Evolutionary conservation across 2,888 invertebrate species (phyloP), one percentile per base, ranked within the genome.

Genomic region (Gymnoscelis rufifasciata): DNA sequence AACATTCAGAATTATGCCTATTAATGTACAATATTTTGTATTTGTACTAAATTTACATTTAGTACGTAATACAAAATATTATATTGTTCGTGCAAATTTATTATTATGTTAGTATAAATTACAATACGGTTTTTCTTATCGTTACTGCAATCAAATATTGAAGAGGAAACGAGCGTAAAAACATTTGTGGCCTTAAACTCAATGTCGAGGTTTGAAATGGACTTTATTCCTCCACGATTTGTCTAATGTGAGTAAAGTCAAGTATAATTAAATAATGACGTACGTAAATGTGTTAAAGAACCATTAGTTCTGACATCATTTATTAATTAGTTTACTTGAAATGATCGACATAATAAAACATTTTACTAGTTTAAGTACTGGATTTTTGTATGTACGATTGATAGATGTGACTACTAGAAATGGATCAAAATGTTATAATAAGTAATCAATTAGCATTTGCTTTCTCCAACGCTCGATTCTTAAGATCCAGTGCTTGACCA

Each of bases 121-220:
- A 3, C 19, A 31, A 15, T 28, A 27, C 33, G 30, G 26, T 41
- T 51, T 41, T 51, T 35, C 29, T 11, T 38, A 44, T 44, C 24
- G 23, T 13, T n/a, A 31, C 19, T 33, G 31, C 33, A 26, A 45
- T 53, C 45, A 19, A n/a, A 40, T 15, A 14, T 39, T 38, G 11
- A 23, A 44, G 31, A 19, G 27, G 43, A 44, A 44, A 31, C 14
- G 14, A 24, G 12, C 7, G 13, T 28, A 33, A 41, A 33, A 26
- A 31, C 24, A 13, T 7, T 23, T 11, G 24, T 40, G 7, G 26
- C 31, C 33, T 33, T 7, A 33, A 19, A 19, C 12, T 29, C 26
- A 42, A 31, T 40, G 38, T 38, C 35, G 23, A 35, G 11, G n/a
- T 19, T 35, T 35, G 11, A 23, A 33, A 10, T 33, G 15, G 11